A percentile compares a stretch with the other conserved stretches of the same genome.
Conservation (phyloP, 2,888 invertebrate species). For the Xylocampa areola region DNA sequence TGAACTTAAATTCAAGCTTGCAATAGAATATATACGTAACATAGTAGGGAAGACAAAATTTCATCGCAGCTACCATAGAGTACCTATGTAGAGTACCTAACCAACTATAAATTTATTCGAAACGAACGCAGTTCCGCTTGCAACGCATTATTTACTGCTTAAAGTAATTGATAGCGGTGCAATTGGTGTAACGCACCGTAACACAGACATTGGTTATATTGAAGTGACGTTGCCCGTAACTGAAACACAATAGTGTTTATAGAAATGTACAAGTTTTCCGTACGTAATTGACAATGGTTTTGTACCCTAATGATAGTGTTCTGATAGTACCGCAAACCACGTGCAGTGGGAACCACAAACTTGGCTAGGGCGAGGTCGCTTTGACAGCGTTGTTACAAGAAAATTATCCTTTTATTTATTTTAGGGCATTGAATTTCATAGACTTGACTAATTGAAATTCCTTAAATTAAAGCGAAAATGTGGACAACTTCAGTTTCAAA, state of each 20-base stretch:
- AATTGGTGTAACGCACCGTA: conserved; percentile 55
- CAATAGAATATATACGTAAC: neutral
- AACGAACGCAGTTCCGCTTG: conserved; percentile 7
- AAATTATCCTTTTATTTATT: too few species aligned
- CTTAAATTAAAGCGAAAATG: too few species aligned
- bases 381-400: conserved; percentile 34
- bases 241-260: conserved; percentile 67
- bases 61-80: neutral
- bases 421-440: too few species aligned
- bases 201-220: conserved; percentile 64
- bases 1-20: too few species aligned
- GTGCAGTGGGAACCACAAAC: conserved; percentile 63
- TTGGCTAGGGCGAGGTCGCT: conserved; percentile 43
- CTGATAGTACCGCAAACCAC: conserved; percentile 66
- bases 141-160: conserved; percentile 9
- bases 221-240: conserved; percentile 71
- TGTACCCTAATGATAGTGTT: conserved; percentile 72
- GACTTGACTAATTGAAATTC: too few species aligned
- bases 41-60: conserved; percentile 24
- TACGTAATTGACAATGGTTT: conserved; percentile 75
- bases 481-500: too few species aligned
- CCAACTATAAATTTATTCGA: conserved; percentile 12
- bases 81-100: neutral
- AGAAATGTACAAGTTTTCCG: conserved; percentile 71
- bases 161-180: conserved; percentile 20